Base-by-base conservation (phyloP, 2,888 invertebrate genomes). In the Keiferia lycopersicella region DNA sequence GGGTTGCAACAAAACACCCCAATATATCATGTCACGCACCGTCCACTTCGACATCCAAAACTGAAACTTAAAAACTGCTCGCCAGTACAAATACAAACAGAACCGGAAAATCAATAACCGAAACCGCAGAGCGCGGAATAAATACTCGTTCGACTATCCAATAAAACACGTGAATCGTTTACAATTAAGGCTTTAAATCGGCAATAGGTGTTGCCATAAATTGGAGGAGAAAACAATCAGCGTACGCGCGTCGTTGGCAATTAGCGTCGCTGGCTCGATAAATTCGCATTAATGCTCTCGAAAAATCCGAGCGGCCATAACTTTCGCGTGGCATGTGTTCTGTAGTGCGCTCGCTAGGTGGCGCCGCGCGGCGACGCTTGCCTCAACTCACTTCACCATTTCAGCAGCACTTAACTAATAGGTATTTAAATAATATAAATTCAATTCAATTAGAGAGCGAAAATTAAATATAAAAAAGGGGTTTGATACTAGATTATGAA, bases 131-230 rank as follows among this genome's bases (percentile, higher is more conserved):
- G 77, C 81, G 82, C 80, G 84, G 82, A 86, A 91, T 90, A 90
- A 91, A 91, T 89, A 89, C 83, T 77, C 83, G 53, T 67, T 78
- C 75, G 88, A 88, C 91, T 91, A 91, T 91, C 90, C 91, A 90
- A 91, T 91, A 91, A 91, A 91, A 88, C 91, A 91, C 87, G 84
- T 81, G 88, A 88, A 91, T 89, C 89, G 91, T 88, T 91, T 88
- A 90, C 91, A 91, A 91, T 91, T 91, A 91, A 91, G 87, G 87
- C 91, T 87, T 91, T 91, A 91, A 91, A 91, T 91, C 91, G 91
- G 91, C 91, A 89, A 91, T 91, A 91, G 91, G 91, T 91, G 91
- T 91, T 91, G 91, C 90, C 87, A 91, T 91, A 91, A 91, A 91
- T 91, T 81, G 87, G 83, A 82, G 77, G 85, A 85, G 90, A 87